Percentiles rank a stretch among this genome's conserved stretches.
Evolutionary conservation across 2,113 vertebrate genomes (phyloP).

Genomic region (Camelus dromedarius): DNA sequence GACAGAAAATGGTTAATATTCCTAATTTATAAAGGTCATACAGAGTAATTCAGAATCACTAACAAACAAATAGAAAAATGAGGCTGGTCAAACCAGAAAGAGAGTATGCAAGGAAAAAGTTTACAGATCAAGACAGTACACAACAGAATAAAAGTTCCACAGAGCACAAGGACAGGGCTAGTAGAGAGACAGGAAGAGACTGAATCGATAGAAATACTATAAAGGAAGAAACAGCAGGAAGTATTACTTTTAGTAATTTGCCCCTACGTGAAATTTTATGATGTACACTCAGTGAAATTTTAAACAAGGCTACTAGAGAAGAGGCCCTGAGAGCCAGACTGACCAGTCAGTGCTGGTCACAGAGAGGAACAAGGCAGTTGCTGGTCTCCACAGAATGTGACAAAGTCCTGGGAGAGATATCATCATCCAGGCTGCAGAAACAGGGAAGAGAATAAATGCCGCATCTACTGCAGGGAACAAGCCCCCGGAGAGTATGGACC

Average conservation of each 20-base stretch:
- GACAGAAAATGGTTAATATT: slow-evolving; percentile 8
- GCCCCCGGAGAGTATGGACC: neutral
- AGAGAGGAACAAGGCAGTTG: neutral
- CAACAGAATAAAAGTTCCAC: slow-evolving; percentile 27
- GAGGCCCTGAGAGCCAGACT: neutral
- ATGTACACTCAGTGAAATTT: slow-evolving; percentile 5
- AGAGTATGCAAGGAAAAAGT: neutral
- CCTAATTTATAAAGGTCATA: slow-evolving; percentile 3
- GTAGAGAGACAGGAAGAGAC: neutral
- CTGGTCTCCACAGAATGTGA: neutral
- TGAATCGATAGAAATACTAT: neutral
- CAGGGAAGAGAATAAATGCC: neutral
- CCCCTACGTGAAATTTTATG: neutral
- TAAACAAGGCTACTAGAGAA: neutral
- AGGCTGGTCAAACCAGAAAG: neutral
- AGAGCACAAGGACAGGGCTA: neutral
- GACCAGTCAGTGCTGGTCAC: neutral
- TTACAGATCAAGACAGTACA: neutral
- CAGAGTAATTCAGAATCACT: slow-evolving; percentile 32
- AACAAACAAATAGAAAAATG: slow-evolving; percentile 42
- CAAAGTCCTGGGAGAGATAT: neutral
- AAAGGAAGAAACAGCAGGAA: neutral
- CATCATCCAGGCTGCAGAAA: neutral
- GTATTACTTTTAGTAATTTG: neutral
- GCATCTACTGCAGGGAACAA: neutral